These are phyloP conservation scores for Mythimna pallens DNA, from an alignment of 2,888 invertebrate genomes.

Conservation along the genomic window DNA sequence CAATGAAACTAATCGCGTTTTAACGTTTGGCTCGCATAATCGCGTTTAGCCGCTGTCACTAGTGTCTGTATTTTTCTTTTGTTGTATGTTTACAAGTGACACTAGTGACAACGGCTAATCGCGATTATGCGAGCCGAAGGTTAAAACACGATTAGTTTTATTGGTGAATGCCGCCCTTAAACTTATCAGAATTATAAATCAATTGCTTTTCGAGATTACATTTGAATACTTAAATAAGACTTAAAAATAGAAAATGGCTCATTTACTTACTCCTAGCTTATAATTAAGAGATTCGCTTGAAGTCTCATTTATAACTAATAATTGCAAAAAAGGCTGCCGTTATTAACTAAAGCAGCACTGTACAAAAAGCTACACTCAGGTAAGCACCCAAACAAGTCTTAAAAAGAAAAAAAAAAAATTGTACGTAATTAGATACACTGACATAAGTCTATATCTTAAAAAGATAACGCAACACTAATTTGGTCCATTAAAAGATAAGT, in stretches of 20 bases:
- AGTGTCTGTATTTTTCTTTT: no score
- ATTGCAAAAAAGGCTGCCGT: no score
- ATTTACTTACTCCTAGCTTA: slow-evolving; percentile 23
- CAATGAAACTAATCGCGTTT: no score
- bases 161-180: background rate
- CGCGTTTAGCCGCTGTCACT: no score
- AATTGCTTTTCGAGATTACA: slow-evolving; percentile 38
- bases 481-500: background rate
- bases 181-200: slow-evolving; percentile 17
- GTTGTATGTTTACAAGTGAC: no score
- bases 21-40: no score
- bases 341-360: no score
- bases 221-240: slow-evolving; percentile 19
- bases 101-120: no score
- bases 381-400: background rate
- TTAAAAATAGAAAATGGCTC: slow-evolving; percentile 49
- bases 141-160: no score
- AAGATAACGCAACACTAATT: background rate
- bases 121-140: no score
- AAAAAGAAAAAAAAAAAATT: background rate
- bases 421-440: background rate
- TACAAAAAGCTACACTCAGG: no score
- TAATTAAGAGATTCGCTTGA: slow-evolving; percentile 27
- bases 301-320: background rate
- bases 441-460: background rate